Percentiles rank a stretch among this genome's conserved stretches.
Evolutionary conservation across 2,113 vertebrate species (phyloP).

Genomic region (Sminthopsis crassicaudata): DNA sequence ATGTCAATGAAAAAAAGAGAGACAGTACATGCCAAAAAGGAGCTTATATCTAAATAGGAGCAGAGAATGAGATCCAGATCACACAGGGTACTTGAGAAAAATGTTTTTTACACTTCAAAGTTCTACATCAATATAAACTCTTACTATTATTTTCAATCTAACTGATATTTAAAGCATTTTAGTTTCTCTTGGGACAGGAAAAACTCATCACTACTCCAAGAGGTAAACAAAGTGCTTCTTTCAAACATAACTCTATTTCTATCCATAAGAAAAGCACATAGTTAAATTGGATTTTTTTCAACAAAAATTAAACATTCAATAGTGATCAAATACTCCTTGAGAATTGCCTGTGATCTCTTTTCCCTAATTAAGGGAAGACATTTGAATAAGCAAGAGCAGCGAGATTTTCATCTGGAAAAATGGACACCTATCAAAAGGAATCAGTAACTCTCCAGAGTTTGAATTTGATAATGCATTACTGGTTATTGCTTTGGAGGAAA

Average conservation of each 20-base stretch:
- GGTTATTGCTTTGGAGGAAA: slow-evolving; percentile 53
- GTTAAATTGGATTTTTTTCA: slow-evolving; percentile 27
- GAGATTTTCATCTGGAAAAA: slow-evolving; percentile 28
- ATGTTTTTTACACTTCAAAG: background rate
- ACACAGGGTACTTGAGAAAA: background rate
- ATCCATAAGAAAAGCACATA: slow-evolving; percentile 32
- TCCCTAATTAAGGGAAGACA: background rate
- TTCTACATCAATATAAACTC: background rate
- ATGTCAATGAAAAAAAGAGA: too few species aligned
- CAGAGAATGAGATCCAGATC: background rate
- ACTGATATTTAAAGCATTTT: slow-evolving; percentile 31
- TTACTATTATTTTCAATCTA: background rate
- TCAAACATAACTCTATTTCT: background rate
- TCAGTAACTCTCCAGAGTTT: slow-evolving; percentile 3
- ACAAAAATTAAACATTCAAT: slow-evolving; percentile 20
- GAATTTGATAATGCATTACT: slow-evolving; percentile 45
- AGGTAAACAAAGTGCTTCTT: background rate
- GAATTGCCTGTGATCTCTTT: background rate
- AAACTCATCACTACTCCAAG: background rate
- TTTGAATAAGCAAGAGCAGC: slow-evolving; percentile 1
- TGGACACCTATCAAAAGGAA: background rate
- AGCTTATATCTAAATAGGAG: too few species aligned
- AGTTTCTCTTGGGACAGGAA: slow-evolving; percentile 37
- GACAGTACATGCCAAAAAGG: too few species aligned
- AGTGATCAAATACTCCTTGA: slow-evolving; percentile 9